These are phyloP conservation scores for Acanthaster planci DNA, from an alignment of 35 echinoderm and acorn worm species.

Conservation along the genomic window DNA sequence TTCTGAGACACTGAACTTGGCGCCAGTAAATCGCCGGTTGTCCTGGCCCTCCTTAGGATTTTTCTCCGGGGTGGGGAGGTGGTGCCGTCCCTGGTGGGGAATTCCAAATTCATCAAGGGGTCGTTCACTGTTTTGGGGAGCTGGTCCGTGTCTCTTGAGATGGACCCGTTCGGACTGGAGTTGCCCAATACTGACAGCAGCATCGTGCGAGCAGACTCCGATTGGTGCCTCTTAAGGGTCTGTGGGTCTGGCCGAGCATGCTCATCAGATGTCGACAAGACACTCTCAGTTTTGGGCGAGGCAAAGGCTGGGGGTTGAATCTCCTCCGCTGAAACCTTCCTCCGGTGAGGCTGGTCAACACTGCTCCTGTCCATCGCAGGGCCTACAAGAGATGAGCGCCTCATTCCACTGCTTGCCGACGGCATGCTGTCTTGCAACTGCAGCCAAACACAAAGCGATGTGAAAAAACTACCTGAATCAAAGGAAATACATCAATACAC, in stretches of 20 bases:
- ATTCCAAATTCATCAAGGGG: conserved; percentile 40
- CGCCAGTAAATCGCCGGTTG: neutral
- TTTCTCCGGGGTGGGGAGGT: neutral
- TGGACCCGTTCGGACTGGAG: neutral
- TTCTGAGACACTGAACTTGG: neutral
- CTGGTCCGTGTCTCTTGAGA: neutral
- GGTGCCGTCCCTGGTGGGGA: neutral
- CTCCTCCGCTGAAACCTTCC: neutral
- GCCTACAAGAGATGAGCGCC: neutral
- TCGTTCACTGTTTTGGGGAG: conserved; percentile 2
- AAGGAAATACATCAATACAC: too few species aligned
- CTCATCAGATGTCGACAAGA: conserved; percentile 30
- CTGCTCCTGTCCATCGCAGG: neutral
- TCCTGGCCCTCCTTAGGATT: neutral
- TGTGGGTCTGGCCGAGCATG: conserved; percentile 4
- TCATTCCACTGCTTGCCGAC: neutral
- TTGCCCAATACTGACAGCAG: neutral
- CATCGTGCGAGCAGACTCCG: conserved; percentile 3
- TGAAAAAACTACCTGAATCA: too few species aligned
- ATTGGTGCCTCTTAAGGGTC: neutral
- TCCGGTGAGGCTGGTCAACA: neutral
- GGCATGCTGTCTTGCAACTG: too few species aligned
- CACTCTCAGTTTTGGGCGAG: conserved; percentile 6
- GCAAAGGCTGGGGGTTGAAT: conserved; percentile 19
- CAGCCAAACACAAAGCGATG: too few species aligned